Percentiles rank a stretch among this genome's conserved stretches.
phyloP scores from a whole-genome alignment of 2,113 vertebrate species.

The Macrotus californicus region DNA sequence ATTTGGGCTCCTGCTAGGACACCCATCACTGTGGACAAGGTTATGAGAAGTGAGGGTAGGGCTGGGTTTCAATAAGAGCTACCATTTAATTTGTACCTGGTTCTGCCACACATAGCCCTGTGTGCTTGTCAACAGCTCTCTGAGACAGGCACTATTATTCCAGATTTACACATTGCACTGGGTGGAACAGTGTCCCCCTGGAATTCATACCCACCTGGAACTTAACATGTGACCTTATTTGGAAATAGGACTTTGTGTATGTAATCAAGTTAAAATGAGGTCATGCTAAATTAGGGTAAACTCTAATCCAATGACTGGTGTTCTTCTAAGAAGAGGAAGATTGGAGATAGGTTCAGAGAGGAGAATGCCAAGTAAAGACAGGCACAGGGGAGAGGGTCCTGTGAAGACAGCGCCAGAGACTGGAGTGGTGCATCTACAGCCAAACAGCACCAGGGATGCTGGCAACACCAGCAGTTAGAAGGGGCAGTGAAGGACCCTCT shows the following conservation, averaged over 20 bases:
- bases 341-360: neutral
- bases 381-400: neutral
- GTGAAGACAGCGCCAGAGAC: neutral
- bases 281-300: neutral
- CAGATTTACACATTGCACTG: neutral
- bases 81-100: neutral
- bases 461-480: neutral
- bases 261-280: neutral
- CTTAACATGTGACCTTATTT: neutral
- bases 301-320: neutral
- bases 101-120: accelerated
- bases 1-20: neutral
- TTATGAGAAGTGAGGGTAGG: neutral
- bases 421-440: neutral
- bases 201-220: neutral
- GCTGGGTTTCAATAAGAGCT: neutral
- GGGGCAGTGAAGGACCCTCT: neutral
- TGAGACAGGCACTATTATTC: neutral
- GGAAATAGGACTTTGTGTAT: neutral
- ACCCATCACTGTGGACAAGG: neutral
- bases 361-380: neutral
- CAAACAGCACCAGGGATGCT: neutral
- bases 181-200: neutral
- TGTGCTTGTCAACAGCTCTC: neutral
- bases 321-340: neutral